Base-by-base conservation (phyloP, 2,888 invertebrate genomes). In the Troides helena region DNA sequence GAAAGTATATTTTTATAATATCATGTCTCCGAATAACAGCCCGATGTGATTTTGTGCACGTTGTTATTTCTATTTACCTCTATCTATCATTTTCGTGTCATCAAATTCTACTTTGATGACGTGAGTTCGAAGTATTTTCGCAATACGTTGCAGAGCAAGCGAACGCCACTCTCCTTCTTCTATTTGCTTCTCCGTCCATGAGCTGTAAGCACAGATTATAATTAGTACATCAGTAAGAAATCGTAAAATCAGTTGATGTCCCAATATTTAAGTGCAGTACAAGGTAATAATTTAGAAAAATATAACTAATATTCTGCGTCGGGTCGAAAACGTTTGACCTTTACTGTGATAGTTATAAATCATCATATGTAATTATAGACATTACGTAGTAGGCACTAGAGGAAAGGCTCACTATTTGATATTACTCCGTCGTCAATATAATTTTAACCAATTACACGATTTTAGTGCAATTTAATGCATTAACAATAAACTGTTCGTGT, bases 61-160 rank as follows among this genome's bases (percentile, higher is more conserved):
- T 30, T 30, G 30, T 30, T 30, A 30, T 30, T 30, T 30, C 30
- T 30, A 30, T 30, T 30, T 78, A 93, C 93, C 91, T 85, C 89
- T 90, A 46, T 91, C 88, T 57, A 85, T 74, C 39, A 84, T 75
- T 71, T 85, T 86, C 56, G 77, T 80, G 56, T 86, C 81, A 57
- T 93, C 92, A 68, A 95, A 85, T 75, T 95, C 94, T 71, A 96
- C 93, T 84, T 95, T 95, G 70, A 96, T 85, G 14, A 94, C 94
- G 79, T 95, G 95, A 2, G 95, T 95, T 60, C 91, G 90, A 10
- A 95, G 87, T 18, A 94, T 89, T 77, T 93, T 92, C 0, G 90
- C 90, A 84, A 96, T 85, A 75, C 94, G 92, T 71, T 92, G 88
- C 23, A 94, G 79, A n/a, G 95, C 90, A n/a, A 93, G 87, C n/a